Evolutionary conservation across 2,797 vertebrate species (phyloP), one percentile per base, ranked within the genome.

Genomic region (Catamblyrhynchus diadema): DNA sequence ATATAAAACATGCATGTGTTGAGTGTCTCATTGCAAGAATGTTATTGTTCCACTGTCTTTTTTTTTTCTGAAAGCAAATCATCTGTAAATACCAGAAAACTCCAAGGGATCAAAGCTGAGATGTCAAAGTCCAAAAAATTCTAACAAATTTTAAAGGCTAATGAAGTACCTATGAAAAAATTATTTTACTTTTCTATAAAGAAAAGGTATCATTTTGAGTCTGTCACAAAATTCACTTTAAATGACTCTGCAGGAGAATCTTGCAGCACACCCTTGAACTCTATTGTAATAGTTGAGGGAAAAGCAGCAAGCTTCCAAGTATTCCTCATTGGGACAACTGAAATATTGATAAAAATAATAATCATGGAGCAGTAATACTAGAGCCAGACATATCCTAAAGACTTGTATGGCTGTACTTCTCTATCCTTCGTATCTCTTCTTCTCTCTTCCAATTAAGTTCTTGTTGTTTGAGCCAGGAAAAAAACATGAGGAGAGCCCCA

Each of bases 321-420:
- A 12, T 27, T 77, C 48, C 32, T 50, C 44, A 8, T 0, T 50
- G 21, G 14, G 64, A 21, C 48, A 77, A 44, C 6, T 53, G 32
- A 66, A 86, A 79, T 79, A 42, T 41, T 47, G 30, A 78, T 78
- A 10, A 47, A 65, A 61, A 48, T 56, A 54, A 35, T 32, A 15
- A 51, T 35, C 5, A 39, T 47, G 16, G 61, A 83, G 32, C 64
- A 62, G 15, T 47, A 60, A 75, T 28, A 41, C 12, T 53, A 15
- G 32, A 61, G 41, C 32, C 41, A 54, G 19, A 51, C 4, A 18
- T 8, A 8, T 6, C 28, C 25, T 39, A 11, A 53, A 42, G 41
- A 11, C 18, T 64, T 3, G 0, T 23, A 9, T 37, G 56, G n/a
- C 32, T 45, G 6, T 1, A 1, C 64, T 69, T 16, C 20, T 69